Percentiles rank a stretch among this genome's conserved stretches.
These are phyloP conservation scores for Pelagia noctiluca DNA, from an alignment of 30 jellyfish, hydroid and myxozoan genomes.

Conservation along the genomic window DNA sequence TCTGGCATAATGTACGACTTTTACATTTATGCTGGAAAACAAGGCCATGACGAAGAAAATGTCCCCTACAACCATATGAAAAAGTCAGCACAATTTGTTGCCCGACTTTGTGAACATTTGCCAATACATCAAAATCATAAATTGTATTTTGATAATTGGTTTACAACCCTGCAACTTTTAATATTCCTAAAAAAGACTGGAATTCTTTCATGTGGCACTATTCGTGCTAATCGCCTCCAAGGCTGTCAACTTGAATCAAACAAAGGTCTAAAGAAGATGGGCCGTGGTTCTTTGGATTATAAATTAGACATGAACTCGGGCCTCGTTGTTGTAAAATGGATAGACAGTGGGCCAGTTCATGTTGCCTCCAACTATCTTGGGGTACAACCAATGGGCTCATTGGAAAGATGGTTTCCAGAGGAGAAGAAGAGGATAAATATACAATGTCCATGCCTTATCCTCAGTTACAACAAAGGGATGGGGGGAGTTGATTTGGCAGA, in stretches of 20 bases:
- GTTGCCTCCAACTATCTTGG: slow-evolving; percentile 70
- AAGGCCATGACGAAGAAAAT: background rate
- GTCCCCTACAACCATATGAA: slow-evolving; percentile 13
- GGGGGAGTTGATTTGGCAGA: slow-evolving; percentile 81
- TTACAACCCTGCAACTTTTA: slow-evolving; percentile 52
- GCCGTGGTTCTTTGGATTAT: slow-evolving; percentile 63
- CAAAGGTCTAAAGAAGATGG: slow-evolving; percentile 55
- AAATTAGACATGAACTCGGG: slow-evolving; percentile 70
- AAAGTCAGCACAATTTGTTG: slow-evolving; percentile 76
- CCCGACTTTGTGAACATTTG: slow-evolving; percentile 55
- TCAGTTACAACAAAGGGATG: slow-evolving; percentile 58
- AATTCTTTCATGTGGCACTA: slow-evolving; percentile 64
- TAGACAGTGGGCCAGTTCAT: slow-evolving; percentile 63
- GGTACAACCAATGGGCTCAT: slow-evolving; percentile 55
- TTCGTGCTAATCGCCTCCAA: no score
- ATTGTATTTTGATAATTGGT: slow-evolving; percentile 77
- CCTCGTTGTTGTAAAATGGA: slow-evolving; percentile 63
- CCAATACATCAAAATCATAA: slow-evolving; percentile 55
- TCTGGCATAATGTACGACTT: no score
- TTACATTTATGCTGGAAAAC: slow-evolving; percentile 59
- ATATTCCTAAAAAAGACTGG: slow-evolving; percentile 48
- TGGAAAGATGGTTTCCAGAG: slow-evolving; percentile 35
- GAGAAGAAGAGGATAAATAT: slow-evolving; percentile 14
- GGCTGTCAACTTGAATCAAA: slow-evolving; percentile 67
- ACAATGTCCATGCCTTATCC: slow-evolving; percentile 39